Base-by-base conservation (phyloP, 64 coral and sea anemone genomes). In the Pocillopora verrucosa region DNA sequence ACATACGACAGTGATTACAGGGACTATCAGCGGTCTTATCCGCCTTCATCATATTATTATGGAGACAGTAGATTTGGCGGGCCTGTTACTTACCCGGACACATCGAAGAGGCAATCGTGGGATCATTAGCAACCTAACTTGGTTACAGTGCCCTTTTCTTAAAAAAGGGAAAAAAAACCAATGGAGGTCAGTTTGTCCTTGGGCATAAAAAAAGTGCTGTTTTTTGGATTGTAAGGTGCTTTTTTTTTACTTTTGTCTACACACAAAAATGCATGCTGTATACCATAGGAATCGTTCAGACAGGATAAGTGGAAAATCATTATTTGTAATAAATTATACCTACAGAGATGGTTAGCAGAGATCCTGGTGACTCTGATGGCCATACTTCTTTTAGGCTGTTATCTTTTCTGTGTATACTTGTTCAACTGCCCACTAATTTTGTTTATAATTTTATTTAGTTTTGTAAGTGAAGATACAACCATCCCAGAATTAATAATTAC, bases 201-300 rank as follows among this genome's bases (percentile, higher is more conserved):
- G 57, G 64, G 65, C 82, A 58, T 72, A 19, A 56, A 19, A 36
- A 72, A 26, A 15, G 58, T 69, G 82, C 64, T 41, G 51, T 85
- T 63, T n/a, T 59, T 79, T 51, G 51, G 19, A 60, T 57, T 79
- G 22, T 34, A 13, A 60, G 2, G 80, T 83, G 5, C 30, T 30
- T 30, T 82, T 84, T 72, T 85, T 11, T 70, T 70, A 24, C 45
- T 10, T 85, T 85, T 85, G 82, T 72, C 70, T 85, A 85, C 19
- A 70, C 24, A 70, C 67, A 51, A 51, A 0, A 51, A 7, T 51
- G 41, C 41, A 51, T 51, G 41, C 41, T 51, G 41, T 7, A 51
- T 51, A 51, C 41, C 41, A 51, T 51, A 51, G 41, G 41, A 51
- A 51, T 51, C 41, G 7, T 51, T 51, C 41, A 3, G 7, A 51